These are phyloP conservation scores for Arizona elegans DNA, from an alignment of 2,113 vertebrate species.

Conservation along the genomic window DNA sequence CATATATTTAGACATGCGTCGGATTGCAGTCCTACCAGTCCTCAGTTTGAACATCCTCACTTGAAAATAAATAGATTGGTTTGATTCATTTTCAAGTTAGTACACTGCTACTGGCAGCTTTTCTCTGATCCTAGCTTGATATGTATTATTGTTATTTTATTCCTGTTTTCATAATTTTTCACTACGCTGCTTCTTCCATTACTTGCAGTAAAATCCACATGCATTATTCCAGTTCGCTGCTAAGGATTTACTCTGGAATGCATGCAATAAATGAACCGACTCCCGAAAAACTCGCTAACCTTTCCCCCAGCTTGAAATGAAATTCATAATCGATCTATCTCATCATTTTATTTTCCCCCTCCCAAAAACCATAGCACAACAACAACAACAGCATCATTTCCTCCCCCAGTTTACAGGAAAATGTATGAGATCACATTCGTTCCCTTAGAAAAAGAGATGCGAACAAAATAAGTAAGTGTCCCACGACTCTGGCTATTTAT, in stretches of 20 bases:
- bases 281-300: slow-evolving; percentile 36
- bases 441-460: slow-evolving; percentile 49
- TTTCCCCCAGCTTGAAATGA: slow-evolving; percentile 42
- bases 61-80: background rate
- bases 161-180: background rate
- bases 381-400: background rate
- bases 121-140: background rate
- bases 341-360: background rate
- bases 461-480: slow-evolving; percentile 51
- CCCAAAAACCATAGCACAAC: background rate
- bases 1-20: background rate
- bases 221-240: slow-evolving; percentile 15
- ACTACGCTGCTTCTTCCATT: background rate
- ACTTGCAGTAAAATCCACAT: background rate
- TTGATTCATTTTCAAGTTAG: background rate
- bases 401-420: background rate
- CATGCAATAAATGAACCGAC: slow-evolving; percentile 32
- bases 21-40: background rate
- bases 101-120: background rate
- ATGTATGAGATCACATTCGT: slow-evolving; percentile 14
- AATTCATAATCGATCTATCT: slow-evolving; percentile 18
- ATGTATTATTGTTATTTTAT: background rate
- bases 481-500: slow-evolving; percentile 66
- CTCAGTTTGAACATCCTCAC: background rate
- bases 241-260: slow-evolving; percentile 44